phyloP scores from a whole-genome alignment of 2,888 invertebrate genomes.

The Diplolepis rosae region DNA sequence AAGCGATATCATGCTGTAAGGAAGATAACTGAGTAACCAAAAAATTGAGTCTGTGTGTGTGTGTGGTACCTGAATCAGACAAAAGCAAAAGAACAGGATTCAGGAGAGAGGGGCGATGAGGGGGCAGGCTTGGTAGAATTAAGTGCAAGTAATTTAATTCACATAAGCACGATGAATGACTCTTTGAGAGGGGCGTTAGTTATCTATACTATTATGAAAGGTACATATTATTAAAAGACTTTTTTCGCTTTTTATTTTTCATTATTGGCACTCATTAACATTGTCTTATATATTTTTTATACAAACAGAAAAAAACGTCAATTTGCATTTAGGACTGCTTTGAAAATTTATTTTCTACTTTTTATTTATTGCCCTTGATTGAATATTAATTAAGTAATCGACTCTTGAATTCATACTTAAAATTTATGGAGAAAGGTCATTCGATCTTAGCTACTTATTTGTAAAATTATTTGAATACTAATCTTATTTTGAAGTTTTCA shows the following conservation, averaged over 20 bases:
- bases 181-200: conserved; percentile 12
- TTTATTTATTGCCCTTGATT: neutral
- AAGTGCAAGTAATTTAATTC: conserved; percentile 9
- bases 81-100: neutral
- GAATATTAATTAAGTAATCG: neutral
- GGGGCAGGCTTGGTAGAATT: too few relatives aligned
- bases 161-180: conserved; percentile 17
- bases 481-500: too few relatives aligned
- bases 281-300: conserved; percentile 6
- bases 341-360: neutral
- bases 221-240: conserved; percentile 10
- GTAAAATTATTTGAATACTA: neutral
- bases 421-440: neutral
- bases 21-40: conserved; percentile 14
- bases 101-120: conserved; percentile 45
- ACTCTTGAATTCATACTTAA: neutral
- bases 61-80: neutral
- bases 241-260: neutral
- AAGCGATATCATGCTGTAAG: conserved; percentile 42
- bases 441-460: too few relatives aligned
- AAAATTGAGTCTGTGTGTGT: conserved; percentile 2
- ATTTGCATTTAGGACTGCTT: neutral
- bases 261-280: neutral
- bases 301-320: neutral
- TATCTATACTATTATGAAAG: conserved; percentile 18